These are phyloP conservation scores for Alitta virens DNA, from an alignment of 2,888 invertebrate genomes.

Conservation along the genomic window DNA sequence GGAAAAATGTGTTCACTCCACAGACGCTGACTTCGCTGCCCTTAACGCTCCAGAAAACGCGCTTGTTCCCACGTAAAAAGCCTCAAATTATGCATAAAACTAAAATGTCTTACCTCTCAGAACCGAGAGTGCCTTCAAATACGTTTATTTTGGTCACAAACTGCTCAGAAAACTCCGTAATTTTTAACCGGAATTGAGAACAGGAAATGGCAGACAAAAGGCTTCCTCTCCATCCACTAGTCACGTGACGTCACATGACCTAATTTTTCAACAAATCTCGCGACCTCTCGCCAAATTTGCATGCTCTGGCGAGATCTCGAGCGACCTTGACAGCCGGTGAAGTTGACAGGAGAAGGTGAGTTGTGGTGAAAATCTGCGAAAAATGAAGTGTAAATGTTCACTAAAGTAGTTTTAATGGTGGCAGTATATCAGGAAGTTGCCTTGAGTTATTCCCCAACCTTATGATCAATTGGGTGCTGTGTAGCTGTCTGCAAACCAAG, in stretches of 20 bases:
- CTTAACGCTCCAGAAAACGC: neutral
- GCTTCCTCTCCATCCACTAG: slow-evolving; percentile 13
- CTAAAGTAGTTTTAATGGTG: too few relatives aligned
- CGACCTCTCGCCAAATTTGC: too few relatives aligned
- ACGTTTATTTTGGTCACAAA: neutral
- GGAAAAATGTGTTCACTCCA: slow-evolving; percentile 9
- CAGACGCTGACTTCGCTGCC: neutral
- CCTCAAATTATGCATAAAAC: neutral
- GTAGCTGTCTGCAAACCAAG: too few relatives aligned
- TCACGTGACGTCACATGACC: slow-evolving; percentile 8
- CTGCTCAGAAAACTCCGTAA: neutral
- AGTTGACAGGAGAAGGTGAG: neutral
- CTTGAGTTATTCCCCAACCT: too few relatives aligned
- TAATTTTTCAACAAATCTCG: too few relatives aligned
- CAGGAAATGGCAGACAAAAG: slow-evolving; percentile 28
- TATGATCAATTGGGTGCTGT: too few relatives aligned
- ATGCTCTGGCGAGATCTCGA: slow-evolving; percentile 1
- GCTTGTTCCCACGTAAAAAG: neutral
- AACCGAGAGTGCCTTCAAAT: neutral
- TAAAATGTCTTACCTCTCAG: neutral
- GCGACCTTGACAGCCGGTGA: slow-evolving; percentile 15
- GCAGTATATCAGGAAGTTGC: too few relatives aligned
- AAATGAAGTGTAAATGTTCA: too few relatives aligned
- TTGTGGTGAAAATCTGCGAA: slow-evolving; percentile 5
- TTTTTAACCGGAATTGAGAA: slow-evolving; percentile 22